phyloP scores from a whole-genome alignment of 2,113 vertebrate genomes.

The Hiodon alosoides region DNA sequence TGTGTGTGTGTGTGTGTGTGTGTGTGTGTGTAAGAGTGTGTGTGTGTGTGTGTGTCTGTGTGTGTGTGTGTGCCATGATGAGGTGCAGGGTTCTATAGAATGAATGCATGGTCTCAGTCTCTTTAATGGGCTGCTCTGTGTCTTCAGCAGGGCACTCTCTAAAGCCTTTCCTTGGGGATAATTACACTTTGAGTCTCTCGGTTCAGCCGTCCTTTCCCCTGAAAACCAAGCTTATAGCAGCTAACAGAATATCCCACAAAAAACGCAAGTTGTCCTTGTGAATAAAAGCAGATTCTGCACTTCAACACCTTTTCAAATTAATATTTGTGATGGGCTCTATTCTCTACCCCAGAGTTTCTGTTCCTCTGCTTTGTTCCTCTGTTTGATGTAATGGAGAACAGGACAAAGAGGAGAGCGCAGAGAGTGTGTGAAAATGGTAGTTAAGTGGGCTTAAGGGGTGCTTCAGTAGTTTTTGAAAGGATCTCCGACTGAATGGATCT shows the following conservation, averaged over 20 bases:
- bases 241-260: slow-evolving; percentile 83
- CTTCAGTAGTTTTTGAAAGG: slow-evolving; percentile 99
- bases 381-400: slow-evolving; percentile 99
- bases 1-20: slow-evolving; percentile 4
- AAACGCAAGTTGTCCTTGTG: slow-evolving; percentile 97
- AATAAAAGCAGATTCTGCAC: slow-evolving; percentile 99
- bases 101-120: slow-evolving; percentile 77
- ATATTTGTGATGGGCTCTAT: slow-evolving; percentile 99
- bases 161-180: slow-evolving; percentile 94
- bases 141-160: slow-evolving; percentile 90
- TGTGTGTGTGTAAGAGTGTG: slow-evolving; percentile 27
- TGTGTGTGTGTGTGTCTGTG: slow-evolving; percentile 18
- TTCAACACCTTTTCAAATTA: slow-evolving; percentile 99
- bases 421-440: slow-evolving; percentile 99
- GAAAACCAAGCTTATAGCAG: slow-evolving; percentile 99
- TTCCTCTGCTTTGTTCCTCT: slow-evolving; percentile 98
- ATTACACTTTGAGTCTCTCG: slow-evolving; percentile 97
- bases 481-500: slow-evolving; percentile 75
- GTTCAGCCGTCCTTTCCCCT: slow-evolving; percentile 83
- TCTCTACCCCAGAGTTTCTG: slow-evolving; percentile 92
- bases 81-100: slow-evolving; percentile 63
- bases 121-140: slow-evolving; percentile 77
- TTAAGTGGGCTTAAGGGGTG: slow-evolving; percentile 99
- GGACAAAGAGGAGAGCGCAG: slow-evolving; percentile 99
- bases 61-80: slow-evolving; percentile 54